Base-by-base conservation (phyloP, 2,888 invertebrate genomes). In the Archaeoteleia sp. region DNA sequence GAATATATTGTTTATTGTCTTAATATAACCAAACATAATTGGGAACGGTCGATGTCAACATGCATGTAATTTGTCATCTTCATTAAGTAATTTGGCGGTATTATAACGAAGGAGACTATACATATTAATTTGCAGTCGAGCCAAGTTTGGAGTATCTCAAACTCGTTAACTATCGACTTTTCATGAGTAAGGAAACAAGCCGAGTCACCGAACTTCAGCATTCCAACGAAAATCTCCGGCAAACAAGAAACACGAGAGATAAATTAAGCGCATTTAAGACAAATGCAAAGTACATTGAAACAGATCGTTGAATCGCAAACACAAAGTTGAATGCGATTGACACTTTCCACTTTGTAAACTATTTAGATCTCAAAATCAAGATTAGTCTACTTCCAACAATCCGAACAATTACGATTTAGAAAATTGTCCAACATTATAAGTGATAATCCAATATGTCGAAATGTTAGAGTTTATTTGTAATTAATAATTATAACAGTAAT, bases 81-180 rank as follows among this genome's bases (percentile, higher is more conserved):
- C 10, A 17, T 39, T 39, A 20, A n/a, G 15, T 15, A n/a, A 39
- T 17, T 10, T 20, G 23, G 10, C 23, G 17, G 20, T 23, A 10
- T 39, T 39, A 39, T 39, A 39, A 39, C 39, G 23, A 39, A 8
- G 10, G 20, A 9, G 20, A 39, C 39, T 39, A 39, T 39, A 39
- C 39, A 10, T 17, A 39, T 39, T 39, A 39, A 39, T 39, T 39
- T 39, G 39, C 20, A 39, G 20, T n/a, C 17, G 17, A 35, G 35
- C 20, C 10, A 39, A 39, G 17, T 39, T 39, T 20, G 20, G 20
- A 39, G 15, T 17, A 7, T 20, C 20, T 15, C 10, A 10, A 39
- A 39, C 39, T 39, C 39, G 39, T 39, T 39, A 39, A 23, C 39
- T 39, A 17, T 20, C 23, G 20, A 20, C 39, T 39, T 39, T 17